A percentile compares a stretch with the other conserved stretches of the same genome.
Evolutionary conservation across 2,888 invertebrate genomes (phyloP).

Genomic region (Cistogaster globosa): DNA sequence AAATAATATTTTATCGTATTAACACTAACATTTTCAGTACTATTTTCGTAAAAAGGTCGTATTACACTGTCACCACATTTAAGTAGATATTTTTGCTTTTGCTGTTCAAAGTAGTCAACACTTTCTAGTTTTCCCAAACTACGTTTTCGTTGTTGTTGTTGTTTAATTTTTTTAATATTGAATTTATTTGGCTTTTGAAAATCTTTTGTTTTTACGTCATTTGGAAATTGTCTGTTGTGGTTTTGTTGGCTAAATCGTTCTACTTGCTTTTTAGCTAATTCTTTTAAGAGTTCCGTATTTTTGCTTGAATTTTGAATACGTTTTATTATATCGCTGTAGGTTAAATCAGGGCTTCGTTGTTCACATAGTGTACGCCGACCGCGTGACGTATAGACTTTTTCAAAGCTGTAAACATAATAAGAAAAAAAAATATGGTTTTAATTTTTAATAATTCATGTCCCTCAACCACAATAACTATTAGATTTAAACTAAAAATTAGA

Average conservation of each 20-base stretch:
- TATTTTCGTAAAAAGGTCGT: conserved; percentile 29
- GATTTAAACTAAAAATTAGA: no score
- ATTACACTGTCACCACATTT: conserved; percentile 29
- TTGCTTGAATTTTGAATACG: conserved; percentile 76
- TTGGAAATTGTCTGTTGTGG: conserved; percentile 3
- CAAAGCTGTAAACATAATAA: conserved; percentile 75
- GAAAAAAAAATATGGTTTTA: conserved; percentile 4
- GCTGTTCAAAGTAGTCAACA: conserved; percentile 52
- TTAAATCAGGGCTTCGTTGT: conserved; percentile 74
- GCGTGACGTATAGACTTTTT: conserved; percentile 75
- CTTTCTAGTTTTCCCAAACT: conserved; percentile 69
- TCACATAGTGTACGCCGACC: conserved; percentile 77
- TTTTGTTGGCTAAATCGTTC: conserved; percentile 28
- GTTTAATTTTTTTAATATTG: conserved; percentile 29
- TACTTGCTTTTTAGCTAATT: conserved; percentile 48
- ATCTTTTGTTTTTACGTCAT: conserved; percentile 6
- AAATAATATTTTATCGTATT: conserved; percentile 72
- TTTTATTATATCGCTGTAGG: conserved; percentile 77
- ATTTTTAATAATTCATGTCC: no score
- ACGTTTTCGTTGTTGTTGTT: conserved; percentile 36
- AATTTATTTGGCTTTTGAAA: conserved; percentile 26
- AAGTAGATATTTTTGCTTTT: conserved; percentile 41
- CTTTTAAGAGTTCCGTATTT: conserved; percentile 42
- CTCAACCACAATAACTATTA: no score
- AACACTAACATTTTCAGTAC: conserved; percentile 12